Percentiles rank a stretch among this genome's conserved stretches.
phyloP scores from a whole-genome alignment of 2,888 invertebrate genomes.

The Acleris cristana region DNA sequence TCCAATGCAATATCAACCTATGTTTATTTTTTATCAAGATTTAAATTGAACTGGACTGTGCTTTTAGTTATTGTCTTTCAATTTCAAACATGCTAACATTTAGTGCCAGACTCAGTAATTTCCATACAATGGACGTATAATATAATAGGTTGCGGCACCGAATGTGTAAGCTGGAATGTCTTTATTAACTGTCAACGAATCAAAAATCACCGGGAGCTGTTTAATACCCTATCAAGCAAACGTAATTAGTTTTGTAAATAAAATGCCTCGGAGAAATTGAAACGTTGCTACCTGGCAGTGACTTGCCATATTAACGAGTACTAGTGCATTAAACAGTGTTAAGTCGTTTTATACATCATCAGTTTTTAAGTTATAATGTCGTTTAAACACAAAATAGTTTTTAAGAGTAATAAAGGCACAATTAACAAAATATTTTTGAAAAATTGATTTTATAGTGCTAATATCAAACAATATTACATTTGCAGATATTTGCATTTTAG shows the following conservation, averaged over 20 bases:
- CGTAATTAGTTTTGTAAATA: conserved; percentile 84
- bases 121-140: too few relatives aligned
- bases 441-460: too few relatives aligned
- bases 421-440: too few relatives aligned
- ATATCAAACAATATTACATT: too few relatives aligned
- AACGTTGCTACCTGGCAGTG: conserved; percentile 81
- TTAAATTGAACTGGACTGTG: too few relatives aligned
- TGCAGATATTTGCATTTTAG: too few relatives aligned
- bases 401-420: neutral
- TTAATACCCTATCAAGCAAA: conserved; percentile 81
- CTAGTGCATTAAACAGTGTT: conserved; percentile 53
- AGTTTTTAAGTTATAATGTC: conserved; percentile 19
- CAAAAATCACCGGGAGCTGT: conserved; percentile 74
- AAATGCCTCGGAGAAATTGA: conserved; percentile 82
- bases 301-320: conserved; percentile 74
- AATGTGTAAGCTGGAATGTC: conserved; percentile 68
- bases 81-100: too few relatives aligned
- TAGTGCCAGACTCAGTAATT: too few relatives aligned
- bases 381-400: conserved; percentile 14
- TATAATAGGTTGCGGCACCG: conserved; percentile 42
- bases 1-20: too few relatives aligned
- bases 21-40: too few relatives aligned
- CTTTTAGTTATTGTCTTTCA: too few relatives aligned
- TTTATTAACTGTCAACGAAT: conserved; percentile 82
- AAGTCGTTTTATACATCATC: neutral